phyloP scores from a whole-genome alignment of 1,140 invertebrate species.

The Leucophenga varia region DNA sequence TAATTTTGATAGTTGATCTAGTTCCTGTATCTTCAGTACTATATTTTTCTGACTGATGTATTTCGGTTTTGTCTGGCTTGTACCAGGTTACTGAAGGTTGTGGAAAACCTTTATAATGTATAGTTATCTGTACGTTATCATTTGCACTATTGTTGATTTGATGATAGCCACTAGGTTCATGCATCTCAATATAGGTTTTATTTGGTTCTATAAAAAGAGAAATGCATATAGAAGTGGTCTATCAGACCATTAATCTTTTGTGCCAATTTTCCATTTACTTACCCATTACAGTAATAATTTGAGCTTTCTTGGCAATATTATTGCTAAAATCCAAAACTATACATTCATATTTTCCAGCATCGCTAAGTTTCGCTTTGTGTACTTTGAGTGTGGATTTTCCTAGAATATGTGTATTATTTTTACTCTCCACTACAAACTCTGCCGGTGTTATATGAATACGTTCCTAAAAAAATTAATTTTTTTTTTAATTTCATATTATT shows the following conservation, averaged over 20 bases:
- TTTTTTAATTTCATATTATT: no score
- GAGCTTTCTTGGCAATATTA: conserved; percentile 32
- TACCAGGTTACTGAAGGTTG: conserved; percentile 40
- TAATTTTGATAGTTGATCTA: conserved; percentile 50
- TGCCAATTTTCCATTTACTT: conserved; percentile 17
- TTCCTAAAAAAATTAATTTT: no score
- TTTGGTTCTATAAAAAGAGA: conserved; percentile 39
- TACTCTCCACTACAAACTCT: no score
- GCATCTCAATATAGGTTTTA: conserved; percentile 57
- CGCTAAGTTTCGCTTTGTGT: conserved; percentile 49
- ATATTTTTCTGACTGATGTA: conserved; percentile 42
- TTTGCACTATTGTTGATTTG: conserved; percentile 24
- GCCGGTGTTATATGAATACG: no score
- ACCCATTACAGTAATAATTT: conserved; percentile 57
- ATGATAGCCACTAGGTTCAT: conserved; percentile 32
- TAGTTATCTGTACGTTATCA: conserved; percentile 36
- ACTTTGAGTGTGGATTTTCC: conserved; percentile 53
- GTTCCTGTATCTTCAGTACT: conserved; percentile 36
- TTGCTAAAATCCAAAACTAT: conserved; percentile 47
- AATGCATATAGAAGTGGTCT: no score
- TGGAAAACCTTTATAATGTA: conserved; percentile 40
- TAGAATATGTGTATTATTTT: conserved; percentile 31
- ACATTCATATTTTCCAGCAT: conserved; percentile 61
- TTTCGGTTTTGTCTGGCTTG: conserved; percentile 35
- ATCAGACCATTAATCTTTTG: no score